Conservation (phyloP, 2,113 vertebrate species). For the Aspidoscelis tigris region DNA sequence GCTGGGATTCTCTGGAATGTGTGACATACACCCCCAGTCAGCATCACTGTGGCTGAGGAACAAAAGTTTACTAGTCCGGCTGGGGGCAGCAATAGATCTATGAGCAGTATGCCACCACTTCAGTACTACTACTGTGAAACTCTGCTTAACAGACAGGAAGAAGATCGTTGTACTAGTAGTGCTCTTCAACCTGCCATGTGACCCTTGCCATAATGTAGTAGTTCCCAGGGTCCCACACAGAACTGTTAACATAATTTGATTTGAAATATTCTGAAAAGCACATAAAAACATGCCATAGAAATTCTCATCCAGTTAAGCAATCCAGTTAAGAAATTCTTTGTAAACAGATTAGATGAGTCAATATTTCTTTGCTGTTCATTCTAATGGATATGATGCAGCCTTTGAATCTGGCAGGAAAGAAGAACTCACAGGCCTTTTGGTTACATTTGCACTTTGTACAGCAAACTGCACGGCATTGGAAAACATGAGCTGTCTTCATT, state of each 20-base stretch:
- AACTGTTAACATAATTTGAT: background rate
- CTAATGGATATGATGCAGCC: background rate
- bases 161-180: no score
- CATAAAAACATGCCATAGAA: background rate
- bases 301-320: background rate
- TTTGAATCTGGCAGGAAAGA: background rate
- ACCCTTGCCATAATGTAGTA: no score
- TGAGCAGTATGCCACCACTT: no score
- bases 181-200: no score
- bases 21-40: no score
- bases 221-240: no score
- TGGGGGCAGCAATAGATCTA: no score
- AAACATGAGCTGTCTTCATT: background rate
- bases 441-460: background rate
- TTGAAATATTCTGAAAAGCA: background rate
- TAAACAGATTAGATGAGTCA: background rate
- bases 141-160: no score
- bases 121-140: no score
- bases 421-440: background rate
- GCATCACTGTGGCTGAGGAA: no score
- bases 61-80: no score
- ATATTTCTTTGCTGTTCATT: background rate
- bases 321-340: background rate
- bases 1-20: no score
- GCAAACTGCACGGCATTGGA: background rate